A percentile compares a stretch with the other conserved stretches of the same genome.
phyloP scores from a whole-genome alignment of 2,888 invertebrate genomes.

The Apamea monoglypha region DNA sequence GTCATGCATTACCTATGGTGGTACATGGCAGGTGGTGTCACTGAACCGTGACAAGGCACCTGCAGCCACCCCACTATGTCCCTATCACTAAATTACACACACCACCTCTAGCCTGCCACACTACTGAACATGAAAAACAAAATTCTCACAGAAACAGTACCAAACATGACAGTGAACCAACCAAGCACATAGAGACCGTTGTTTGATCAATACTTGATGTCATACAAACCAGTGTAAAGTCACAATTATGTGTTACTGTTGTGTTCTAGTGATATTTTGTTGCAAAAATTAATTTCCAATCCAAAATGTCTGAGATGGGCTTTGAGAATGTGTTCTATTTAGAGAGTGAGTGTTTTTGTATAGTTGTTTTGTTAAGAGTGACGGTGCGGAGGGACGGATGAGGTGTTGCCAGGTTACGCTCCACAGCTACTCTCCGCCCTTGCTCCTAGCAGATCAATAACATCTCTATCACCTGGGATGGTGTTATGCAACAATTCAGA shows the following conservation, averaged over 20 bases:
- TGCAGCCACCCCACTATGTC: slow-evolving; percentile 81
- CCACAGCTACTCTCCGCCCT: slow-evolving; percentile 80
- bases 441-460: slow-evolving; percentile 87
- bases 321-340: slow-evolving; percentile 89
- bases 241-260: slow-evolving; percentile 81
- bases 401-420: slow-evolving; percentile 89
- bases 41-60: slow-evolving; percentile 83
- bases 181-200: slow-evolving; percentile 82
- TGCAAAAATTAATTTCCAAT: slow-evolving; percentile 67
- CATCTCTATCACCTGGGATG: slow-evolving; percentile 84
- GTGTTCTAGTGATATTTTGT: slow-evolving; percentile 70
- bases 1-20: slow-evolving; percentile 77
- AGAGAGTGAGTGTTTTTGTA: slow-evolving; percentile 87
- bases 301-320: slow-evolving; percentile 88
- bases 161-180: slow-evolving; percentile 61
- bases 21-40: slow-evolving; percentile 85
- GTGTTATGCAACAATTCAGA: slow-evolving; percentile 85
- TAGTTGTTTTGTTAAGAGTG: slow-evolving; percentile 75
- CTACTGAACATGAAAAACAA: slow-evolving; percentile 71
- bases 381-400: slow-evolving; percentile 81
- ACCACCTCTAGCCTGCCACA: slow-evolving; percentile 70
- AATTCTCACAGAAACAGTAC: slow-evolving; percentile 69
- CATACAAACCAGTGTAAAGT: slow-evolving; percentile 75
- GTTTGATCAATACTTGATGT: slow-evolving; percentile 87
- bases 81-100: slow-evolving; percentile 76